Conservation (phyloP, 2,888 invertebrate species). For the Drosophila picticornis region DNA sequence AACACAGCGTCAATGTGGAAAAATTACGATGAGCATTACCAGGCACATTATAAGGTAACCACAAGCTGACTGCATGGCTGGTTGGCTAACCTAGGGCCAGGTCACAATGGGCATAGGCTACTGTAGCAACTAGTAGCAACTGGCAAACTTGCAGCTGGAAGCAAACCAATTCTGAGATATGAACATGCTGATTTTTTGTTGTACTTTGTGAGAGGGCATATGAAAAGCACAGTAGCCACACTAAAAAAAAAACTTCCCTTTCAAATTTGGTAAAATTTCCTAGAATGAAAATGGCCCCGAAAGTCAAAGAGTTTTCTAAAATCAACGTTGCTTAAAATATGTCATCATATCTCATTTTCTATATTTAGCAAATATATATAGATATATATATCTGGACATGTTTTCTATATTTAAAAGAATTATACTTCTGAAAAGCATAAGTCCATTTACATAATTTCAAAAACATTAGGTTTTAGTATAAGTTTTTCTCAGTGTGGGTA, state of each 20-base stretch:
- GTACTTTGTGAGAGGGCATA: conserved; percentile 53
- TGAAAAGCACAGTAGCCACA: conserved; percentile 56
- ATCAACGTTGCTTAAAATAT: not conserved
- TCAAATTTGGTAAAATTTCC: fast-evolving
- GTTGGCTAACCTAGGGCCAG: conserved; percentile 9
- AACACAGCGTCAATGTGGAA: conserved; percentile 77
- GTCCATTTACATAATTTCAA: not conserved
- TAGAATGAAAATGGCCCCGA: fast-evolving
- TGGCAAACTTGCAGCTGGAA: conserved; percentile 1
- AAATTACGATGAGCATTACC: conserved; percentile 85
- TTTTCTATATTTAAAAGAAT: not conserved
- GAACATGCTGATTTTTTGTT: conserved; percentile 62
- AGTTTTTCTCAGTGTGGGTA: not conserved
- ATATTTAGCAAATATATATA: not conserved
- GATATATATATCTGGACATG: not conserved
- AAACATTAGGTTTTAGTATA: not conserved
- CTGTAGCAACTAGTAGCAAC: conserved; percentile 17
- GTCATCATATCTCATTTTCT: fast-evolving
- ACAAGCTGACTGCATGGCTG: conserved; percentile 22
- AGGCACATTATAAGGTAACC: conserved; percentile 82
- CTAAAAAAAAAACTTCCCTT: not conserved
- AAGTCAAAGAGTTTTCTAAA: not conserved
- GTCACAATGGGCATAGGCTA: conserved; percentile 43
- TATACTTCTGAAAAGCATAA: not conserved
- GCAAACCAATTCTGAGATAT: conserved; percentile 78